These are phyloP conservation scores for Herminia tarsipennalis DNA, from an alignment of 2,888 invertebrate species.

Conservation along the genomic window DNA sequence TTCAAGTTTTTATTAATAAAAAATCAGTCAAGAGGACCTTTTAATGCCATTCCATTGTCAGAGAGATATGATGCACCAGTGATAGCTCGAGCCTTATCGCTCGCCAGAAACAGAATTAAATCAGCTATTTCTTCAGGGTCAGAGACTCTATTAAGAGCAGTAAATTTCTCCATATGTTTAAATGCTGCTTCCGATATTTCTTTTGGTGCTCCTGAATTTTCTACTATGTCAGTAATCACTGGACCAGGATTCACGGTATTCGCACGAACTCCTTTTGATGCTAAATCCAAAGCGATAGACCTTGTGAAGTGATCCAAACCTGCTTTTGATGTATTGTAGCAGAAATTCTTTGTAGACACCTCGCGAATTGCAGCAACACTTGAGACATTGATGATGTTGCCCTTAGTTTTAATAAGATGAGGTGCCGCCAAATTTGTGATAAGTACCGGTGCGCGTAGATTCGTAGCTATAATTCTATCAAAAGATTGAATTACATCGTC, in stretches of 20 bases:
- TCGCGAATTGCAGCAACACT: constrained; percentile 24
- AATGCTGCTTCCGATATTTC: not conserved
- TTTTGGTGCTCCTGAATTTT: not conserved
- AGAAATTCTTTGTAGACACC: not conserved
- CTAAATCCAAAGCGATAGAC: constrained; percentile 4
- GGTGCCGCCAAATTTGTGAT: constrained; percentile 35
- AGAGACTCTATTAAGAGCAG: constrained; percentile 1
- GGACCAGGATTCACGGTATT: constrained; percentile 43
- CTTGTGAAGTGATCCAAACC: constrained; percentile 10
- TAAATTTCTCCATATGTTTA: not conserved
- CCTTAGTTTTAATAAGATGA: constrained; percentile 39
- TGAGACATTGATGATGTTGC: constrained; percentile 42
- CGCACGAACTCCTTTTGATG: constrained; percentile 4
- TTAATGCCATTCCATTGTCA: constrained; percentile 9
- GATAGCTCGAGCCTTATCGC: constrained; percentile 5
- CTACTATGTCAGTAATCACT: constrained; percentile 3
- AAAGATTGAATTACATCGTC: constrained; percentile 3
- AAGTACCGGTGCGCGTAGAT: constrained; percentile 33
- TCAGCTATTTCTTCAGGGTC: constrained; percentile 12
- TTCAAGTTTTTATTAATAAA: no score
- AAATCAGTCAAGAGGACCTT: no score
- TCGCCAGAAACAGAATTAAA: constrained; percentile 4
- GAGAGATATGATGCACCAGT: constrained; percentile 5
- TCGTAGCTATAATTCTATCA: constrained; percentile 18
- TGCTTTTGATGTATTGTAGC: constrained; percentile 5